Evolutionary conservation across 1,140 invertebrate species (phyloP), one percentile per base, ranked within the genome.

Genomic region (Drosophila murphyi): DNA sequence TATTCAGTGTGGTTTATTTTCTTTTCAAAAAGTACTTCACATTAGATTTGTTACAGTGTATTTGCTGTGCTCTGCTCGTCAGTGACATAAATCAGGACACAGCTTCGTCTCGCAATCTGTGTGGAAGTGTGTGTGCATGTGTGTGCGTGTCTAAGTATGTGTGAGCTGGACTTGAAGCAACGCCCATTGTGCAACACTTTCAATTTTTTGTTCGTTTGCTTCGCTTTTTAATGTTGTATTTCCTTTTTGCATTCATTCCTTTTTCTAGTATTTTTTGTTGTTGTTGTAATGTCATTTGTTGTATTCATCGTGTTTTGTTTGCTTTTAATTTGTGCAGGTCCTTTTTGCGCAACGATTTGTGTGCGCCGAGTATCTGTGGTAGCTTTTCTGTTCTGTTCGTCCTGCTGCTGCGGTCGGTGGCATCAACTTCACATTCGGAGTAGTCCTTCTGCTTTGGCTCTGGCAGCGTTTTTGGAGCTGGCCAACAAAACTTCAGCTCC

Each of bases 141-240:
- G 57, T 51, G 37, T 50, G 55, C 56, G 51, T 64, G n/a, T n/a
- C n/a, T n/a, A 20, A 20, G 34, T 72, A 62, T 68, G 61, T 78
- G 62, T 82, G 69, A 56, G 52, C 45, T 65, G 60, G 70, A 76
- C 77, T 80, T 78, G 85, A 64, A 89, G 80, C 85, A 85, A 89
- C 85, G 85, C 85, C 85, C 85, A 89, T 88, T 78, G 78, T 85
- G 80, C 83, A 83, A 89, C 83, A 89, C 85, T 89, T 89, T 85
- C 85, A 55, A 73, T 90, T 88, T 82, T 87, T 88, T 88, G 61
- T 65, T 72, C 55, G 48, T 51, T 65, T 59, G 55, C 48, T 57
- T 57, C 35, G 32, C 29, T 55, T 8, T 31, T 69, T 59, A 8
- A 6, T 55, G 20, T 52, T 68, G 37, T 28, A 43, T 35, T 57